A percentile compares a stretch with the other conserved stretches of the same genome.
Conservation (phyloP, 1,140 invertebrate genomes). For the Orchestia grillus region DNA sequence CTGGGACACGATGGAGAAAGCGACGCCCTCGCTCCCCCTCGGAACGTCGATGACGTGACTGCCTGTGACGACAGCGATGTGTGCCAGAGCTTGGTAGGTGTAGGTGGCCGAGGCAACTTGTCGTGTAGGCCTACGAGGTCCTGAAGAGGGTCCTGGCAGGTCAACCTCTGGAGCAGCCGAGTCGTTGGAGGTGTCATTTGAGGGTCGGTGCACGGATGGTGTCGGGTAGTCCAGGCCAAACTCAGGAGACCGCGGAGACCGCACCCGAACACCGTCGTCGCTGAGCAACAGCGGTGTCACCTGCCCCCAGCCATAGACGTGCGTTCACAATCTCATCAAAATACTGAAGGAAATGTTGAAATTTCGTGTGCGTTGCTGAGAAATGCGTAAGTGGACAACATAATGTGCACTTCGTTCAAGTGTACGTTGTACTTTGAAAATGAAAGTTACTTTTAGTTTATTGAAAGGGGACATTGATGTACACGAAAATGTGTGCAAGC, state of each 20-base stretch:
- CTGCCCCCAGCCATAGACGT: not conserved
- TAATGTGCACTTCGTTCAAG: no score
- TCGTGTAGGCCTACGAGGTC: not conserved
- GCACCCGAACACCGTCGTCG: not conserved
- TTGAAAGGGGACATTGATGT: no score
- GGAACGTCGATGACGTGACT: constrained; percentile 17
- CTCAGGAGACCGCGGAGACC: not conserved
- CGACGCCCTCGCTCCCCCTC: not conserved
- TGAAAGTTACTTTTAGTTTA: no score
- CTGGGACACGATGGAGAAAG: not conserved
- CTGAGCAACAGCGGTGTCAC: not conserved
- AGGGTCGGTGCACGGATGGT: not conserved
- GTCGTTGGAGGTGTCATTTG: not conserved
- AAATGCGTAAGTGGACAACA: no score
- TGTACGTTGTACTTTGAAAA: no score
- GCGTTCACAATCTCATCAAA: not conserved
- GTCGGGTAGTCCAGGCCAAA: not conserved
- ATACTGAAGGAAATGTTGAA: no score
- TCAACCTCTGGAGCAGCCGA: not conserved
- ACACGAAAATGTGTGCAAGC: no score
- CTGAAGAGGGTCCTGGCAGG: not conserved
- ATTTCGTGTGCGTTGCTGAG: no score
- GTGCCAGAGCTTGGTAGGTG: not conserved
- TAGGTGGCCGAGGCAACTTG: not conserved
- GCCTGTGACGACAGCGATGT: not conserved